phyloP scores from a whole-genome alignment of 2,113 vertebrate species.

The pig (Sus scrofa) region T2T-Sscrofa CM000827.6:37157001-37157500 shows the following conservation, averaged over 20 bases:
- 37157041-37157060: not conserved
- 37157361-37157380: not conserved
- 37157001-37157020: not conserved
- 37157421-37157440: not conserved
- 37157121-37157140: not conserved
- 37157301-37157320: not conserved
- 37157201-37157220: not conserved
- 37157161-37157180: not conserved
- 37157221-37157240: not conserved
- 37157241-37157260: not conserved
- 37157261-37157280: not conserved
- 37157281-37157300: not conserved
- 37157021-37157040: rapidly evolving
- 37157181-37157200: not conserved
- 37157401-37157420: slow-evolving; percentile 6
- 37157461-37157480: not conserved
- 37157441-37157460: not conserved
- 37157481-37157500: not conserved
- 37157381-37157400: not conserved
- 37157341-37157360: not conserved
- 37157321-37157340: not conserved
- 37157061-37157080: not conserved
- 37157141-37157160: rapidly evolving
- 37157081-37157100: not conserved
- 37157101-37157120: not conserved